These are phyloP conservation scores for Pristionchus japonicus DNA, from an alignment of 2,888 invertebrate genomes.

Conservation along the genomic window DNA sequence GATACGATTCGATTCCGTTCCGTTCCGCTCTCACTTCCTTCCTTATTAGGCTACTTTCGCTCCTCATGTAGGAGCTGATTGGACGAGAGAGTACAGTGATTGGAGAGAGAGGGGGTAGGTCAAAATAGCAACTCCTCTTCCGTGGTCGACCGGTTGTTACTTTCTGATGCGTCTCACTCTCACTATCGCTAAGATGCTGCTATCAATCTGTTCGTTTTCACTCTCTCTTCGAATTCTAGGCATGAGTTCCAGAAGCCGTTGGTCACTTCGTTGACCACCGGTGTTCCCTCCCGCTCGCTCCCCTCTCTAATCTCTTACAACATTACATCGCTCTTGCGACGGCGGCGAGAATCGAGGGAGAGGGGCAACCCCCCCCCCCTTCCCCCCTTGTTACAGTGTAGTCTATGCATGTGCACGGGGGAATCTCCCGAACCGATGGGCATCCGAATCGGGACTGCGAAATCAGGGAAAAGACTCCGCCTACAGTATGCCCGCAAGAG, in stretches of 20 bases:
- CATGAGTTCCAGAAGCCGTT: neutral
- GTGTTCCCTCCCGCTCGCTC: neutral
- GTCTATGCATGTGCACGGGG: neutral
- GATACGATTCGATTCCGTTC: slow-evolving; percentile 15
- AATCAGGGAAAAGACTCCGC: neutral
- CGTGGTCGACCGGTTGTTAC: neutral
- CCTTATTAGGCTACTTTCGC: slow-evolving; percentile 1
- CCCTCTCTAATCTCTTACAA: slow-evolving; percentile 34
- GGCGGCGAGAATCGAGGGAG: neutral
- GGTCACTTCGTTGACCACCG: neutral
- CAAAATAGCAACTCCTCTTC: neutral
- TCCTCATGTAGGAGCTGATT: too few species aligned
- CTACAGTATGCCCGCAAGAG: slow-evolving; percentile 24
- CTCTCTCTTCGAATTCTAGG: neutral
- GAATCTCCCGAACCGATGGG: neutral
- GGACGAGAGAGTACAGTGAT: neutral
- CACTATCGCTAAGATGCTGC: neutral
- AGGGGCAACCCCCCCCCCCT: neutral
- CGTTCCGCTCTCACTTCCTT: neutral
- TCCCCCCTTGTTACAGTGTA: neutral
- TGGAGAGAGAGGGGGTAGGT: neutral
- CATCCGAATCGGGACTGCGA: neutral
- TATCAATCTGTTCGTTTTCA: neutral
- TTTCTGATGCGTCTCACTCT: slow-evolving; percentile 5
- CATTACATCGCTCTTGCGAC: slow-evolving; percentile 28